phyloP scores from a whole-genome alignment of 1,140 invertebrate genomes.

The Thaumatotibia leucotreta region DNA sequence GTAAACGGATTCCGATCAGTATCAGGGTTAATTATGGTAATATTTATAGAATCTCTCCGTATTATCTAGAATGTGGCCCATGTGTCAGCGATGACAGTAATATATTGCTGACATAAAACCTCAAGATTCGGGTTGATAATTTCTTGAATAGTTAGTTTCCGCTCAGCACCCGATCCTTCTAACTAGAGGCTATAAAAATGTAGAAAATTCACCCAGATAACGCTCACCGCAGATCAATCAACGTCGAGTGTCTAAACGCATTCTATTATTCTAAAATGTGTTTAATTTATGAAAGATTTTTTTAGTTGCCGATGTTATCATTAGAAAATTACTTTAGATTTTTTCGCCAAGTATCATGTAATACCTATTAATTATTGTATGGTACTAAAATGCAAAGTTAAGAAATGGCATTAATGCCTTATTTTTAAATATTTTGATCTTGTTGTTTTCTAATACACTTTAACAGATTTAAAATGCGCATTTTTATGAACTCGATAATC shows the following conservation, averaged over 20 bases:
- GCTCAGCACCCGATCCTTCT: constrained; percentile 36
- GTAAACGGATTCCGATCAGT: constrained; percentile 54
- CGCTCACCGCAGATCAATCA: constrained; percentile 48
- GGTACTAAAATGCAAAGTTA: too few relatives aligned
- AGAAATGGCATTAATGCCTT: too few relatives aligned
- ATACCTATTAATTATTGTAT: too few relatives aligned
- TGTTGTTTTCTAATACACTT: too few relatives aligned
- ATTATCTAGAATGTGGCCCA: constrained; percentile 48
- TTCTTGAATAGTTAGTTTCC: constrained; percentile 61
- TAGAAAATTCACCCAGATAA: constrained; percentile 61
- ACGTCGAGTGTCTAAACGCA: constrained; percentile 31
- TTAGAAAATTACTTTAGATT: too few relatives aligned
- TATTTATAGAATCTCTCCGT: constrained; percentile 57
- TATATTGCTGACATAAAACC: constrained; percentile 69
- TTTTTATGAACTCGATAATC: too few relatives aligned
- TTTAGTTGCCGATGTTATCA: not conserved
- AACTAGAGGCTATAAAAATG: constrained; percentile 48
- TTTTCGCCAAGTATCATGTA: too few relatives aligned
- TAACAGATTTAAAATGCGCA: too few relatives aligned
- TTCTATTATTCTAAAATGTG: constrained; percentile 20
- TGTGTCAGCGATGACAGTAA: constrained; percentile 54
- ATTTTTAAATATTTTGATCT: too few relatives aligned
- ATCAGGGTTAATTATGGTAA: constrained; percentile 67
- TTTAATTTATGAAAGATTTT: constrained; percentile 6
- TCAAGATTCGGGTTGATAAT: constrained; percentile 66